Conservation (phyloP, 2,113 vertebrate genomes). For the Thamnaconus septentrionalis region DNA sequence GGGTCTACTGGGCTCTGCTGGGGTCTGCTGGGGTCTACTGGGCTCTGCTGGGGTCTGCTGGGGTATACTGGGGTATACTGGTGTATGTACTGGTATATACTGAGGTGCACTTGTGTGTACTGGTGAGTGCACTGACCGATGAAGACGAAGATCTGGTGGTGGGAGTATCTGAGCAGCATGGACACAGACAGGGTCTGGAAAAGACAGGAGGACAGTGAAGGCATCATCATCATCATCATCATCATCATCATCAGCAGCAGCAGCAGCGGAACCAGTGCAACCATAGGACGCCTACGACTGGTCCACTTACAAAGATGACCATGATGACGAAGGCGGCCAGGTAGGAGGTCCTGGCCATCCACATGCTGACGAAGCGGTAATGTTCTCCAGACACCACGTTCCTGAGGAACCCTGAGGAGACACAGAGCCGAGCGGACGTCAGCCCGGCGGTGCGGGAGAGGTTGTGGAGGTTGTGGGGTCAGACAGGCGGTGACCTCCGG, state of each 20-base stretch:
- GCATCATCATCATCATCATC: too few relatives aligned
- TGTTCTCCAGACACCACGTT: conserved; percentile 98
- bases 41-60: too few relatives aligned
- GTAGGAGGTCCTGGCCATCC: conserved; percentile 97
- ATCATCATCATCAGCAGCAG: not conserved
- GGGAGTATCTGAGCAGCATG: conserved; percentile 95
- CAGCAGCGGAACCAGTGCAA: not conserved
- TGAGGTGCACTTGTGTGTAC: not conserved
- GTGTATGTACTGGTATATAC: too few relatives aligned
- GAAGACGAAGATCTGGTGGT: conserved; percentile 99
- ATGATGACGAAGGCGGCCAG: conserved; percentile 97
- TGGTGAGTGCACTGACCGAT: conserved; percentile 82
- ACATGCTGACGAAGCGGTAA: conserved; percentile 98
- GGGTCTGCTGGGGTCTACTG: too few relatives aligned
- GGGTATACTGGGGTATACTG: too few relatives aligned
- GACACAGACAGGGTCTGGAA: conserved; percentile 93
- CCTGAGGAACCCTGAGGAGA: conserved; percentile 87
- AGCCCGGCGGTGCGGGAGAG: too few relatives aligned
- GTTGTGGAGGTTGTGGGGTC: too few relatives aligned
- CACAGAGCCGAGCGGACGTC: not conserved
- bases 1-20: too few relatives aligned
- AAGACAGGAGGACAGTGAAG: conserved; percentile 4
- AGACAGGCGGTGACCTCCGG: too few relatives aligned
- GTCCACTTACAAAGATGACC: conserved; percentile 92
- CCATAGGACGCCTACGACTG: not conserved